phyloP scores from a whole-genome alignment of 23 tunicate genomes.

The Styela plicata region DNA sequence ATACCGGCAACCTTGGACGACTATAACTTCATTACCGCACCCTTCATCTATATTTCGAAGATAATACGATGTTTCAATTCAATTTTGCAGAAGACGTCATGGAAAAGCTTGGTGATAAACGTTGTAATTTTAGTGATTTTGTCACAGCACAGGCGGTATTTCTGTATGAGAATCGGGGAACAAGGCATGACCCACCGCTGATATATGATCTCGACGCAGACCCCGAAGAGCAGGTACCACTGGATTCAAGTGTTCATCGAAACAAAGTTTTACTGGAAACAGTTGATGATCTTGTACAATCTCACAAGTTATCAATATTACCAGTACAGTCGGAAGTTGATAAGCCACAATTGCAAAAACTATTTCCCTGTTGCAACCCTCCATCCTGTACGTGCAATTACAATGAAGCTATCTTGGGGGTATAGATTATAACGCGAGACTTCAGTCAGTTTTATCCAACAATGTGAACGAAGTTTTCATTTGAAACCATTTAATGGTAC shows the following conservation, averaged over 20 bases:
- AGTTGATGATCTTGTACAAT: slow-evolving; percentile 13
- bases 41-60: too few relatives aligned
- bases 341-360: not conserved
- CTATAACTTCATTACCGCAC: too few relatives aligned
- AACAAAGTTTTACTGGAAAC: not conserved
- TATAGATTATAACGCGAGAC: not conserved
- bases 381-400: slow-evolving; percentile 34
- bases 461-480: not conserved
- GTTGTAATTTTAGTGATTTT: not conserved
- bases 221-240: slow-evolving; percentile 38
- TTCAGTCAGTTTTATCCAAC: not conserved
- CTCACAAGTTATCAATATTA: slow-evolving; percentile 23
- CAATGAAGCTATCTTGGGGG: not conserved
- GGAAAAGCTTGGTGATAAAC: not conserved
- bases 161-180: not conserved
- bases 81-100: not conserved
- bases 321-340: slow-evolving; percentile 13
- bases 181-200: slow-evolving; percentile 45
- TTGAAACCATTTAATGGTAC: not conserved
- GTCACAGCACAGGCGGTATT: not conserved
- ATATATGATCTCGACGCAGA: slow-evolving; percentile 47
- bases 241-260: slow-evolving; percentile 19
- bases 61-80: too few relatives aligned
- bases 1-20: too few relatives aligned
- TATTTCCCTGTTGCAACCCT: slow-evolving; percentile 48